phyloP scores from a whole-genome alignment of 2,113 vertebrate genomes.

The Halichoeres trimaculatus region DNA sequence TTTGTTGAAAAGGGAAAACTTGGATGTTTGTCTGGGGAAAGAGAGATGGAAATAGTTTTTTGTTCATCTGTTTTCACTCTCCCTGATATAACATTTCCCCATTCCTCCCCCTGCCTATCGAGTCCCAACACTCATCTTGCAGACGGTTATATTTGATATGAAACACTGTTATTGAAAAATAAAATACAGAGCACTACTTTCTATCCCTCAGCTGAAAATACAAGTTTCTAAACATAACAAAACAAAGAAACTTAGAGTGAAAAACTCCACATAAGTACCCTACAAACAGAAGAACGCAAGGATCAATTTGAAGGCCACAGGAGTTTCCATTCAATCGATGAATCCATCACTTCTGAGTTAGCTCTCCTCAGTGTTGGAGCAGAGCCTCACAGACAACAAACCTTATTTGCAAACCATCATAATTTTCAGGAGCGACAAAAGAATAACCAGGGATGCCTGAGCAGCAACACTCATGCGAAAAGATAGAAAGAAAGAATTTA shows the following conservation, averaged over 20 bases:
- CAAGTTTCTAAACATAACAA: not conserved
- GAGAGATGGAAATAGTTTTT: slow-evolving; percentile 8
- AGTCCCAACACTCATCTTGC: slow-evolving; percentile 6
- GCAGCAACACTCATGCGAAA: not conserved
- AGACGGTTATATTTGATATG: slow-evolving; percentile 5
- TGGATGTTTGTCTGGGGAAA: slow-evolving; percentile 40
- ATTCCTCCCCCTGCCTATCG: not conserved
- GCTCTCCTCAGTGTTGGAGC: not conserved
- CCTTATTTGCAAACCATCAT: not conserved
- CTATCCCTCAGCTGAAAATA: not conserved
- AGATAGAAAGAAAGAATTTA: not conserved
- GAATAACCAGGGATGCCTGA: not conserved
- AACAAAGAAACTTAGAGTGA: not conserved
- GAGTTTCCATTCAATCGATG: not conserved
- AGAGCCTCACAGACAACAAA: slow-evolving; percentile 2
- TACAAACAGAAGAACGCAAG: slow-evolving; percentile 7
- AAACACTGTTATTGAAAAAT: slow-evolving; percentile 1
- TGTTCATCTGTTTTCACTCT: not conserved
- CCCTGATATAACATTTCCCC: slow-evolving; percentile 4
- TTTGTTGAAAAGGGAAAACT: slow-evolving; percentile 47
- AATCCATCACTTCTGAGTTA: not conserved
- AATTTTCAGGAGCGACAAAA: not conserved
- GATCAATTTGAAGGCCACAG: not conserved
- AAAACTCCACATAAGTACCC: slow-evolving; percentile 5
- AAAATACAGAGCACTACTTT: slow-evolving; percentile 1